Evolutionary conservation across 2,797 vertebrate species (phyloP).

Genomic region (Hyperoplus immaculatus): DNA sequence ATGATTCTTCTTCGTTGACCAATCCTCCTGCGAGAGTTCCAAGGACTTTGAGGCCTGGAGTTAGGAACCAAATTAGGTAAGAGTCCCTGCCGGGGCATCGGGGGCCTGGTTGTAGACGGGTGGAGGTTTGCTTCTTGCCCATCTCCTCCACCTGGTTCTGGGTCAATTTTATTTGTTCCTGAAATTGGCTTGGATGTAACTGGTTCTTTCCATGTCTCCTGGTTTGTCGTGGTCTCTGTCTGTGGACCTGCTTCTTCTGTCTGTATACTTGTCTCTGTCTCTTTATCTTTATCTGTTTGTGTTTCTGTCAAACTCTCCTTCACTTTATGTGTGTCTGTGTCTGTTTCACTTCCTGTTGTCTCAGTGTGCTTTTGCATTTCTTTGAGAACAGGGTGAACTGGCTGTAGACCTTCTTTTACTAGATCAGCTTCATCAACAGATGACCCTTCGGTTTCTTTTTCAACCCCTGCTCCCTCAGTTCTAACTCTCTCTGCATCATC

Average conservation of each 20-base stretch:
- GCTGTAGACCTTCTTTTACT: slow-evolving; percentile 75
- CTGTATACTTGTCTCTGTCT: slow-evolving; percentile 30
- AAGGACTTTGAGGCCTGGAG: slow-evolving; percentile 63
- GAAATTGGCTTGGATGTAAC: slow-evolving; percentile 43
- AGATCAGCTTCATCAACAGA: slow-evolving; percentile 80
- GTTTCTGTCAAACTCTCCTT: slow-evolving; percentile 38
- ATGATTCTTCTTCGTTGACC: slow-evolving; percentile 73
- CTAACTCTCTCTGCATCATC: slow-evolving; percentile 19
- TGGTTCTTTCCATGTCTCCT: slow-evolving; percentile 29
- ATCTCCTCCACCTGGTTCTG: slow-evolving; percentile 37
- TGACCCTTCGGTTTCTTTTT: slow-evolving; percentile 82
- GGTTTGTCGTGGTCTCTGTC: slow-evolving; percentile 35
- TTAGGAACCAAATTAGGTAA: slow-evolving; percentile 64
- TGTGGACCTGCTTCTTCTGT: slow-evolving; percentile 34
- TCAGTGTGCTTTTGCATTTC: slow-evolving; percentile 49
- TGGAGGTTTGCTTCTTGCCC: slow-evolving; percentile 31
- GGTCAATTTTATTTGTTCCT: slow-evolving; percentile 61
- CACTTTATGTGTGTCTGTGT: slow-evolving; percentile 32
- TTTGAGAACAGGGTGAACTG: slow-evolving; percentile 51
- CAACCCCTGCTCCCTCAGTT: slow-evolving; percentile 18
- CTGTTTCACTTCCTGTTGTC: slow-evolving; percentile 25
- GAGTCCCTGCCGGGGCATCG: slow-evolving; percentile 44
- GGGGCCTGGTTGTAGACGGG: slow-evolving; percentile 35
- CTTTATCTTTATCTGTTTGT: slow-evolving; percentile 27
- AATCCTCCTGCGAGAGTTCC: slow-evolving; percentile 72